These are phyloP conservation scores for Ischnura elegans DNA, from an alignment of 2,888 invertebrate genomes.

Conservation along the genomic window DNA sequence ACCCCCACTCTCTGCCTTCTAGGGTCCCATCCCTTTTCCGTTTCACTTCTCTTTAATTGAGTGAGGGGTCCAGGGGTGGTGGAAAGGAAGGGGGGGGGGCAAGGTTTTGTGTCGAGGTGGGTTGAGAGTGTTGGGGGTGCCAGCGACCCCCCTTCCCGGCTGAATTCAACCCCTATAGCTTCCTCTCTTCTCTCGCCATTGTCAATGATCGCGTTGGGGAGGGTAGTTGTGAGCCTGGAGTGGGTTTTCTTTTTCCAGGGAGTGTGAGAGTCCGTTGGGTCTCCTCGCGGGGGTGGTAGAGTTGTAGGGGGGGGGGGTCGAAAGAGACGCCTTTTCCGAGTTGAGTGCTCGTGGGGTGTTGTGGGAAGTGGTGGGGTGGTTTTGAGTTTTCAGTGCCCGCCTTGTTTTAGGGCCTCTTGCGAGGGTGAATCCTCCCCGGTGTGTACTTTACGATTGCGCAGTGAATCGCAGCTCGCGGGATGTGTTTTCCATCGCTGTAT, in stretches of 20 bases:
- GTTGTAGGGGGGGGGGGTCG: not conserved
- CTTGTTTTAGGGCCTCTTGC: not conserved
- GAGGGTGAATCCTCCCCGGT: not conserved
- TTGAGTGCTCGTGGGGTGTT: slow-evolving; percentile 11
- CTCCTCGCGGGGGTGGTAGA: not conserved
- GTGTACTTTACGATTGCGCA: not conserved
- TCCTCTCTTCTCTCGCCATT: not conserved
- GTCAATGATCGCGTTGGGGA: not conserved
- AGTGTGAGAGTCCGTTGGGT: no score
- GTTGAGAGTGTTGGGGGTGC: not conserved
- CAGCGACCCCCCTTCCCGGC: not conserved
- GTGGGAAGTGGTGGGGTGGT: not conserved
- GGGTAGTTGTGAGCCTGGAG: not conserved
- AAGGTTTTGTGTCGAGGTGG: not conserved
- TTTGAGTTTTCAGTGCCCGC: no score
- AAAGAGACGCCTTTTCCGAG: slow-evolving; percentile 27
- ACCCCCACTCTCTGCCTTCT: not conserved
- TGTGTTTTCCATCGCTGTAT: no score
- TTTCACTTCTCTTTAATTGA: slow-evolving; percentile 35
- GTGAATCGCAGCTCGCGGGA: not conserved
- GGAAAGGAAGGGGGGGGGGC: not conserved
- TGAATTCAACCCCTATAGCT: not conserved
- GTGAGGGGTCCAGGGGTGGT: not conserved
- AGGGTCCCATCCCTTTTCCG: not conserved
- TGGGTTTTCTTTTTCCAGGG: not conserved